Evolutionary conservation across 2,888 invertebrate species (phyloP), one percentile per base, ranked within the genome.

Genomic region (Pollenia amentaria): DNA sequence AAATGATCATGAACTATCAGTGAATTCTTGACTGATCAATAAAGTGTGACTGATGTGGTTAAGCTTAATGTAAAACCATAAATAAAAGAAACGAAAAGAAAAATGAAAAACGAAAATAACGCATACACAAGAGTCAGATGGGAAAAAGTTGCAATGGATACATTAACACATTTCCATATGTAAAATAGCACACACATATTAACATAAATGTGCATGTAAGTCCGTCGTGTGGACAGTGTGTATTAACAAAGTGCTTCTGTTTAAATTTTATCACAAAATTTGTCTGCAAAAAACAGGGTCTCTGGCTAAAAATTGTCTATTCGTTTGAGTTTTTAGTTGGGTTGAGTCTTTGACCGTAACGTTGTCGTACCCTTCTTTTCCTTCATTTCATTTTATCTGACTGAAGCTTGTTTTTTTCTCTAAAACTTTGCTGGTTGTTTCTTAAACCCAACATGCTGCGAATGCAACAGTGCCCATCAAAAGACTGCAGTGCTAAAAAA

Each of bases 41-140:
- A 91, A 92, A 91, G 92, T 92, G 92, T 92, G 91, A 92, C 92
- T 91, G 91, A 92, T 91, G 91, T 91, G 92, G 92, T 92, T 92
- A 92, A 92, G 91, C 90, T 91, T 92, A 92, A 92, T 92, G 92
- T 91, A 91, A 92, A 91, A 89, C 90, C 91, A 92, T 92, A 92
- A 92, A 92, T 92, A 91, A 78, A 48, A 44, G n/a, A 44, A 29
- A 64, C 40, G 2, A n/a, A 42, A 16, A 44, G 46, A 16, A 29
- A 53, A 7, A 46, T 42, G 4, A 46, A 57, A 42, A 67, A 40
- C 38, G 6, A 29, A 29, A 29, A 29, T 40, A 16, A 18, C 8
- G 16, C 9, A 55, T 16, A 62, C 40, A 14, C 40, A 40, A 44
- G 29, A 40, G 46, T 16, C 53, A 16, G n/a, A 29, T 3, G 18